Evolutionary conservation across 2,888 invertebrate species (phyloP).

Genomic region (Nebria salina): DNA sequence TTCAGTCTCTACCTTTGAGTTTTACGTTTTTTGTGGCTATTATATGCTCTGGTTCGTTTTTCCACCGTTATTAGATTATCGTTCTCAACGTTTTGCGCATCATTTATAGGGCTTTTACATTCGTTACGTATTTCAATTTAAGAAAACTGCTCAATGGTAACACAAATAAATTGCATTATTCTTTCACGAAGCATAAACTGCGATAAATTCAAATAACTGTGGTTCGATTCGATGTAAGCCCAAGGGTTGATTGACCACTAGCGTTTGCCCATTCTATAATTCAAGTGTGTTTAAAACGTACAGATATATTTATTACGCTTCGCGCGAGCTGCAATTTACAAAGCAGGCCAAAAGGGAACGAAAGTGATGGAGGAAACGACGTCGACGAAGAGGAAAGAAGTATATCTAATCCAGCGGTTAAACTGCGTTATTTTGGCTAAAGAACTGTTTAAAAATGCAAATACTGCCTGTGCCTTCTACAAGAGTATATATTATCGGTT

Average conservation of each 20-base stretch:
- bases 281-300: not conserved
- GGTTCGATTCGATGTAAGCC: not conserved
- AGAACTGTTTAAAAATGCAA: constrained; percentile 1
- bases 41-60: not conserved
- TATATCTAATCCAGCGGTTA: not conserved
- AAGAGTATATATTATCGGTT: not conserved
- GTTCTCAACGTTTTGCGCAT: not conserved
- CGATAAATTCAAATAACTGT: not conserved
- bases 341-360: not conserved
- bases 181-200: not conserved
- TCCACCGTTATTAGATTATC: not conserved
- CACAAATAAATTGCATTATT: not conserved
- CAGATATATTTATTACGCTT: no score
- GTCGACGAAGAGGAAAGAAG: not conserved
- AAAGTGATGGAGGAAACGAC: not conserved
- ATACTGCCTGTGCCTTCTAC: not conserved
- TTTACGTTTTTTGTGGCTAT: not conserved
- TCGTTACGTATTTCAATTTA: not conserved
- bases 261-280: not conserved
- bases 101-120: not conserved
- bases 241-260: not conserved
- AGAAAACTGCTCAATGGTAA: not conserved
- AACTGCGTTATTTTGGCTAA: not conserved
- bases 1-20: not conserved
- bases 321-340: not conserved